These are phyloP conservation scores for Eutrigla gurnardus DNA, from an alignment of 2,797 vertebrate genomes.

Conservation along the genomic window DNA sequence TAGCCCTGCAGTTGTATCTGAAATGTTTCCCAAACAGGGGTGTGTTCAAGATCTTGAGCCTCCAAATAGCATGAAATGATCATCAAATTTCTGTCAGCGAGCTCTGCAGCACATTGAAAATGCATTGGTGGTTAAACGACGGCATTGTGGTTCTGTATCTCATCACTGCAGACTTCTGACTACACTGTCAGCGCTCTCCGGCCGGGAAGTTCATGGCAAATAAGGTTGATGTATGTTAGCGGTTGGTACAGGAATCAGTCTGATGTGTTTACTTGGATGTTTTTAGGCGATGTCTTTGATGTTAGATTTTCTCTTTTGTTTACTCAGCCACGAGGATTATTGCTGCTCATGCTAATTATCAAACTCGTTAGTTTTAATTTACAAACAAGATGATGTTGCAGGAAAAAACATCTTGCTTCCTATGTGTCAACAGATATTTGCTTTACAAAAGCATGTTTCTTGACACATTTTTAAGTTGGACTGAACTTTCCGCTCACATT, in stretches of 20 bases:
- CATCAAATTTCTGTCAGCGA: slow-evolving; percentile 10
- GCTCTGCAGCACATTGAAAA: slow-evolving; percentile 20
- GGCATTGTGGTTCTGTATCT: slow-evolving; percentile 29
- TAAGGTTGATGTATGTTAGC: slow-evolving; percentile 13
- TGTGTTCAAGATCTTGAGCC: slow-evolving; percentile 3
- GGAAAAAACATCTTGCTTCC: not conserved
- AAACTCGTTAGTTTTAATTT: not conserved
- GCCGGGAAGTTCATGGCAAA: slow-evolving; percentile 25
- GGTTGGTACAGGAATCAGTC: slow-evolving; percentile 1
- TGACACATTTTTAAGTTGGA: too few relatives aligned
- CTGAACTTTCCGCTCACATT: not conserved
- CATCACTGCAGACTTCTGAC: slow-evolving; percentile 21
- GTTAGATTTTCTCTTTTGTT: slow-evolving; percentile 25
- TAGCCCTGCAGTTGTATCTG: slow-evolving; percentile 9
- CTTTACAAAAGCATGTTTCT: not conserved
- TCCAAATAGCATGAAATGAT: slow-evolving; percentile 30
- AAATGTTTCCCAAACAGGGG: not conserved
- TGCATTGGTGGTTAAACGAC: not conserved
- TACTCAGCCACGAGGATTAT: slow-evolving; percentile 10
- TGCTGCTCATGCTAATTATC: slow-evolving; percentile 6
- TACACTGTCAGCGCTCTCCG: slow-evolving; percentile 12
- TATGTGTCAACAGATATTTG: not conserved
- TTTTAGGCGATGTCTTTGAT: slow-evolving; percentile 23
- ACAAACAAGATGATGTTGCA: not conserved
- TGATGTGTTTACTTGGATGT: slow-evolving; percentile 17